These are phyloP conservation scores for Opisthograptis luteolata DNA, from an alignment of 2,888 invertebrate genomes.

Conservation along the genomic window DNA sequence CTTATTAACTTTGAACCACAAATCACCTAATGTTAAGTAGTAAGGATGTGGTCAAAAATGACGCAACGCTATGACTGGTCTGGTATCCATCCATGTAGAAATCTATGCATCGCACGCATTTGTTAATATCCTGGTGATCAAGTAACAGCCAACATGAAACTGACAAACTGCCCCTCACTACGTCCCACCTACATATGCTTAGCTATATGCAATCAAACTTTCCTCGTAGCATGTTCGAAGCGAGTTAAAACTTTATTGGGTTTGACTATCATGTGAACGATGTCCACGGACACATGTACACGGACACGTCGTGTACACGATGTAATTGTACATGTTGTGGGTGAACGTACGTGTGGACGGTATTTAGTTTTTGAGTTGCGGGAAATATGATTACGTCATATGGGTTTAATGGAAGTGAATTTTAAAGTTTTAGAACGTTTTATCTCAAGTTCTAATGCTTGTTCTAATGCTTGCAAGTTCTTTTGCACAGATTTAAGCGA, in stretches of 20 bases:
- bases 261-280: slow-evolving; percentile 27
- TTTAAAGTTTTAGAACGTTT: slow-evolving; percentile 32
- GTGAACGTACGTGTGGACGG: slow-evolving; percentile 29
- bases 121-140: no score
- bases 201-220: slow-evolving; percentile 37
- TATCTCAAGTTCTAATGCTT: slow-evolving; percentile 8
- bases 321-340: slow-evolving; percentile 7
- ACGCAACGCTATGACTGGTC: no score
- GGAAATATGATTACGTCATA: slow-evolving; percentile 31
- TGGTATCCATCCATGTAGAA: no score
- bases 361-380: slow-evolving; percentile 34
- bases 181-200: not conserved
- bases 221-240: slow-evolving; percentile 29
- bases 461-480: no score
- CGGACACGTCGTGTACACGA: slow-evolving; percentile 4
- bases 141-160: not conserved
- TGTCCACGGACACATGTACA: slow-evolving; percentile 6
- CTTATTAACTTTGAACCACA: no score
- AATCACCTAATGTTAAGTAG: no score
- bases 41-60: no score
- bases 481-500: not conserved
- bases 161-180: not conserved
- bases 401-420: slow-evolving; percentile 35
- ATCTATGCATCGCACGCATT: no score
- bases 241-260: slow-evolving; percentile 37